Conservation (phyloP, 2,888 invertebrate genomes). For the Orgyia antiqua region DNA sequence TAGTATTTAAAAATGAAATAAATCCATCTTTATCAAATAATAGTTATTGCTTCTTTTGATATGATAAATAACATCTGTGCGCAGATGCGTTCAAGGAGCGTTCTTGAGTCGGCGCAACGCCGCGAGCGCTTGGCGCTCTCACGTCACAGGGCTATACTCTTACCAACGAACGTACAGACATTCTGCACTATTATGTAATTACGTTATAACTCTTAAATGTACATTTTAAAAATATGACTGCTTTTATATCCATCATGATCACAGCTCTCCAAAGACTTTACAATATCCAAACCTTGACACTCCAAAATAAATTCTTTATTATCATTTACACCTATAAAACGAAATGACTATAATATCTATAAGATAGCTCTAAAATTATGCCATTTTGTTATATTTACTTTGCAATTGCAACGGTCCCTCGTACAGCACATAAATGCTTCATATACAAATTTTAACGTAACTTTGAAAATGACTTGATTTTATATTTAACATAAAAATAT, state of each 20-base stretch:
- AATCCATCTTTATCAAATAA: constrained; percentile 68
- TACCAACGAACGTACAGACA: constrained; percentile 25
- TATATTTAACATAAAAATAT: constrained; percentile 30
- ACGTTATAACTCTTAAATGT: constrained; percentile 73
- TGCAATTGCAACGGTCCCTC: constrained; percentile 79
- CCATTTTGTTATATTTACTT: constrained; percentile 76
- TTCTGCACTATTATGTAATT: constrained; percentile 56
- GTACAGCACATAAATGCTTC: constrained; percentile 74
- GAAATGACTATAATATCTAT: constrained; percentile 76
- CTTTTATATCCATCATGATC: constrained; percentile 74
- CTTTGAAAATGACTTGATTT: constrained; percentile 59
- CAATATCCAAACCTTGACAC: constrained; percentile 70
- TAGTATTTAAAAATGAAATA: constrained; percentile 71
- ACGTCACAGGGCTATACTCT: not conserved
- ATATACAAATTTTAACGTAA: constrained; percentile 70
- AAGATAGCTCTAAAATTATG: constrained; percentile 77
- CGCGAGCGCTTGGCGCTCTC: constrained; percentile 9
- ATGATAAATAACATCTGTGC: constrained; percentile 58
- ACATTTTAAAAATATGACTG: constrained; percentile 78
- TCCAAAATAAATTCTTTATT: constrained; percentile 75
- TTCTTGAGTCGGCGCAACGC: constrained; percentile 8
- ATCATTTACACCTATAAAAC: constrained; percentile 76
- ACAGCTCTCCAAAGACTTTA: constrained; percentile 76
- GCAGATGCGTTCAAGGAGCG: constrained; percentile 32
- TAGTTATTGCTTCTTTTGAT: constrained; percentile 76